phyloP scores from a whole-genome alignment of 1,140 invertebrate species.

The Polypedilum vanderplanki region DNA sequence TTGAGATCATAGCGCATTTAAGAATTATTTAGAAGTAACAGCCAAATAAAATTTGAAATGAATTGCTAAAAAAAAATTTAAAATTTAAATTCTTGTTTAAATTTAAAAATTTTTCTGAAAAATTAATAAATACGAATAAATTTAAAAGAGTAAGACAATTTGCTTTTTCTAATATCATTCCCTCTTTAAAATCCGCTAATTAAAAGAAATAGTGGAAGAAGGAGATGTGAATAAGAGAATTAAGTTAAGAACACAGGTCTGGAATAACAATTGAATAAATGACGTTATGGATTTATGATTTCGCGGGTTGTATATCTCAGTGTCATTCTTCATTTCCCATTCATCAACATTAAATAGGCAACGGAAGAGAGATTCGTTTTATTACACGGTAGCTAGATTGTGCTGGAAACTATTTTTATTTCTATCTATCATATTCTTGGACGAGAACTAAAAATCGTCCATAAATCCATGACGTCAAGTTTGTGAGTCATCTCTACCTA shows the following conservation, averaged over 20 bases:
- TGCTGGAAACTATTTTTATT: background rate
- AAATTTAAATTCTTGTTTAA: no score
- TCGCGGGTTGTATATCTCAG: slow-evolving; percentile 8
- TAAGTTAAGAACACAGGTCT: no score
- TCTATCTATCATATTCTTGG: background rate
- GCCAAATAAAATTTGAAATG: no score
- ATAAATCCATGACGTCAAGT: slow-evolving; percentile 1
- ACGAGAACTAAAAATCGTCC: background rate
- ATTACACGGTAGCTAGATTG: background rate
- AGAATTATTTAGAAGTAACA: background rate
- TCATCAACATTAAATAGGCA: slow-evolving; percentile 1
- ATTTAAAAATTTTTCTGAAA: no score
- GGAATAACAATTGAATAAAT: background rate
- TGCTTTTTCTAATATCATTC: no score
- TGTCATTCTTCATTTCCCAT: slow-evolving; percentile 1
- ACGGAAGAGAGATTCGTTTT: slow-evolving; percentile 1
- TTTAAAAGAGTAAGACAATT: no score
- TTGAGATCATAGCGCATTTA: background rate
- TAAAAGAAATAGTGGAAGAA: background rate
- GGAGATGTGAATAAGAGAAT: no score
- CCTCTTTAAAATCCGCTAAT: no score
- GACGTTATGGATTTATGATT: slow-evolving; percentile 18
- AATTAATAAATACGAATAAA: no score
- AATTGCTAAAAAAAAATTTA: no score
- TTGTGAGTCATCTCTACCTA: background rate